Percentiles rank a stretch among this genome's conserved stretches.
Evolutionary conservation across 2,113 vertebrate species (phyloP).

Genomic region (Upupa epops): DNA sequence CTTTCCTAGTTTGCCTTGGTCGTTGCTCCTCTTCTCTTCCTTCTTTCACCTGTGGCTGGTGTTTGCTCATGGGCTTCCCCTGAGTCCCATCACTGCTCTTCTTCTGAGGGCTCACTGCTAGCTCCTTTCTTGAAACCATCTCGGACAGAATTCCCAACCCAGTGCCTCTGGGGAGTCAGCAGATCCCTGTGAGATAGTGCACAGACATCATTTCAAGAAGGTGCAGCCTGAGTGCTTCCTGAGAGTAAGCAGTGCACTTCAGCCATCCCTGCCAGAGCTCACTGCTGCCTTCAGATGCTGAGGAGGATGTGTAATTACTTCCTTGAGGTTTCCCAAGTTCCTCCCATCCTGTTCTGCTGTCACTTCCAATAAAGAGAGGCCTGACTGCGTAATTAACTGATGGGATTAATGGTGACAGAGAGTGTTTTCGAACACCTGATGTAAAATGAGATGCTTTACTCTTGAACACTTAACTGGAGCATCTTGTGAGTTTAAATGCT

Average conservation of each 20-base stretch:
- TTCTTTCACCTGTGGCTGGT: background rate
- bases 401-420: slow-evolving; percentile 2
- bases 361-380: slow-evolving; percentile 15
- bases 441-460: background rate
- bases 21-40: background rate
- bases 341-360: background rate
- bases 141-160: background rate
- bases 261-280: background rate
- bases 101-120: background rate
- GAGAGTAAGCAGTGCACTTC: background rate
- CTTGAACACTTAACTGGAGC: background rate
- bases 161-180: background rate
- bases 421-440: slow-evolving; percentile 4
- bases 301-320: background rate
- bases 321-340: background rate
- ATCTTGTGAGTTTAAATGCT: background rate
- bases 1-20: background rate
- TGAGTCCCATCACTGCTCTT: background rate
- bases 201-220: background rate
- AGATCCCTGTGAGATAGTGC: background rate
- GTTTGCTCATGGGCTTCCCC: background rate
- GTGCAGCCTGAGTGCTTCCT: background rate
- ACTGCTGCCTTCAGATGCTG: background rate
- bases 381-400: background rate
- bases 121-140: background rate